Percentiles rank a stretch among this genome's conserved stretches.
Evolutionary conservation across 2,888 invertebrate species (phyloP).

Genomic region (Cheiracanthium punctorium): DNA sequence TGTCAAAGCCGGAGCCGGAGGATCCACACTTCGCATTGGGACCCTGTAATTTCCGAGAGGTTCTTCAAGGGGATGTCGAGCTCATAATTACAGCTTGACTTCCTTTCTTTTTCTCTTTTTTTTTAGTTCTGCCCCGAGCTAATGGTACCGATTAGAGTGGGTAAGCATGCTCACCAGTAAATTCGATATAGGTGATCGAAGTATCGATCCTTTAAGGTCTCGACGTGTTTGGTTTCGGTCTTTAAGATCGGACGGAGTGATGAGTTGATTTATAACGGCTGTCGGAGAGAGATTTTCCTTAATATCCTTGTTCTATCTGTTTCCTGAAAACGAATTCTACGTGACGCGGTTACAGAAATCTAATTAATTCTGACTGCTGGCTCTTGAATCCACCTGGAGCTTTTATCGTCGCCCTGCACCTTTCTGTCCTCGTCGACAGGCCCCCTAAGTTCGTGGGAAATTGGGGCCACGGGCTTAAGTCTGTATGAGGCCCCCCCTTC

Average conservation of each 20-base stretch:
- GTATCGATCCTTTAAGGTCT: constrained; percentile 7
- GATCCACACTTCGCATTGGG: background rate
- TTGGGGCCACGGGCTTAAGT: too few species aligned
- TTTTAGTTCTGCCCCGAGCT: constrained; percentile 16
- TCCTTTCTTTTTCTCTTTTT: too few species aligned
- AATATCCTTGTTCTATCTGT: background rate
- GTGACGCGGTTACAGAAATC: too few species aligned
- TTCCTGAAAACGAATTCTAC: too few species aligned
- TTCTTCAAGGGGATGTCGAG: constrained; percentile 3
- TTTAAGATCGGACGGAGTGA: background rate
- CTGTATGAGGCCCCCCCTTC: too few species aligned
- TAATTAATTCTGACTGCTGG: too few species aligned
- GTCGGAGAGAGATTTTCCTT: background rate
- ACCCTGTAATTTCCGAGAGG: constrained; percentile 25
- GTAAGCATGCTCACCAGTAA: constrained; percentile 40
- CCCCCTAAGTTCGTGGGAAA: too few species aligned
- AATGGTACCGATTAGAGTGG: constrained; percentile 56
- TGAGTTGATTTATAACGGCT: constrained; percentile 22
- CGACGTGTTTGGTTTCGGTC: constrained; percentile 3
- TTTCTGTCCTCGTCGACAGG: too few species aligned
- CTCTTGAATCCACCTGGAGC: too few species aligned
- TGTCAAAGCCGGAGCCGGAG: background rate
- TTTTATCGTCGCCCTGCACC: too few species aligned
- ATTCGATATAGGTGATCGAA: constrained; percentile 26
- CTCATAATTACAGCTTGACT: constrained; percentile 32